These are phyloP conservation scores for Semicossyphus pulcher DNA, from an alignment of 2,113 vertebrate genomes.

Conservation along the genomic window DNA sequence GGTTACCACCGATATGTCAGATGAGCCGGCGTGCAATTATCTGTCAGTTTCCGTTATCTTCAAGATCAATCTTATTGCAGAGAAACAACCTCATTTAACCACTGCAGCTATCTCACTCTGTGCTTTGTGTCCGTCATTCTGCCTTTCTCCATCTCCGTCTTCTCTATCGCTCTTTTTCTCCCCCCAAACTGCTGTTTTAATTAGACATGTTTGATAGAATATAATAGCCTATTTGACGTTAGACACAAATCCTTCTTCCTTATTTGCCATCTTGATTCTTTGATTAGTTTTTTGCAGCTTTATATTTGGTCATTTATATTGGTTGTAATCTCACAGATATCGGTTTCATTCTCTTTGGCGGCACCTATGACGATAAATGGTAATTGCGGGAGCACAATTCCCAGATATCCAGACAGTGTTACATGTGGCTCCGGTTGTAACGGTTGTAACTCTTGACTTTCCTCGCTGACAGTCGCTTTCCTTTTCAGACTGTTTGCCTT, in stretches of 20 bases:
- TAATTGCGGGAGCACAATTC: too few relatives aligned
- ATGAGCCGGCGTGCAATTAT: conserved; percentile 40
- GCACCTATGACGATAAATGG: too few relatives aligned
- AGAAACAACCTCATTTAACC: conserved; percentile 43
- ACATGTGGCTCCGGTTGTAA: too few relatives aligned
- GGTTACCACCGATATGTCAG: conserved; percentile 32
- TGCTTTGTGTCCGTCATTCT: neutral
- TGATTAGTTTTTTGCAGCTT: too few relatives aligned
- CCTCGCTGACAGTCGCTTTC: too few relatives aligned
- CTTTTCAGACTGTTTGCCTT: too few relatives aligned
- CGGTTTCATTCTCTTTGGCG: too few relatives aligned
- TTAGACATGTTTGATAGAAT: conserved; percentile 3
- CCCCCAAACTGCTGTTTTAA: neutral
- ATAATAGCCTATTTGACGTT: neutral
- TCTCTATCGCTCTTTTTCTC: neutral
- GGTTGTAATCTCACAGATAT: too few relatives aligned
- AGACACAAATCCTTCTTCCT: neutral
- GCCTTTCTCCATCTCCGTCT: neutral
- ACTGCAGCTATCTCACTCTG: neutral
- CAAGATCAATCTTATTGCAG: conserved; percentile 32
- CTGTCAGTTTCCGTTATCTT: conserved; percentile 49
- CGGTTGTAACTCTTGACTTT: too few relatives aligned
- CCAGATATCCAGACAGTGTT: too few relatives aligned
- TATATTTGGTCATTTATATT: too few relatives aligned
- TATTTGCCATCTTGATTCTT: neutral